Base-by-base conservation (phyloP, 2,888 invertebrate genomes). In the Bugula neritina region DNA sequence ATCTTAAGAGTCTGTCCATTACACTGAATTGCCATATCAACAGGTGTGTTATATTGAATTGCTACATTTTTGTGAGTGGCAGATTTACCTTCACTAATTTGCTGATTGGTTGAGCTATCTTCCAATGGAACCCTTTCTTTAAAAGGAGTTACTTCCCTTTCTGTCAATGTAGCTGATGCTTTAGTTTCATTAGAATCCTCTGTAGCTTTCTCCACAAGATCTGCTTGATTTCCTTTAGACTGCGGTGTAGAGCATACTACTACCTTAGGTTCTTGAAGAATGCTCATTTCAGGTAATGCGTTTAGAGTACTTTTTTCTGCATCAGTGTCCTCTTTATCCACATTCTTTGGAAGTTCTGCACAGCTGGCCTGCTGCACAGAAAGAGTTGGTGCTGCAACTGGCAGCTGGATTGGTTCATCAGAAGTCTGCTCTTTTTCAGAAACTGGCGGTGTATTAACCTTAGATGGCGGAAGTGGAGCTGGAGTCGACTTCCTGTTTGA, bases 1-100 rank as follows among this genome's bases (percentile, higher is more conserved):
- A 5, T 31, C 31, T 10, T 13, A 27, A 63, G 34, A 2, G 29
- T 31, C 10, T 63, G 29, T 27, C 27, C 63, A 43, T 43, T 43
- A 63, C 63, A 29, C 63, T 63, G 29, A 13, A 63, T 34, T 29
- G 29, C 63, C 21, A 63, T 63, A 27, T 63, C 63, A 29, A 63
- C 63, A 13, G 27, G 63, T 31, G 63, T 10, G 31, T 31, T 63
- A 31, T 34, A 25, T n/a, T 55, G 55, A 5, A 55, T n/a, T 17
- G 55, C 55, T 13, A 55, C 55, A 17, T 55, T 31, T 31, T 27
- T 34, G 3, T 31, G 13, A 25, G 27, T 31, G 2, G 27, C 31
- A 25, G 5, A 31, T 25, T 63, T 31, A 31, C 13, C 63, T 63
- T 27, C 63, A 43, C 43, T 43, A 43, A 17, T 43, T 43, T 43